Conservation (phyloP, 2,888 invertebrate species). For the Sthenelais limicola region DNA sequence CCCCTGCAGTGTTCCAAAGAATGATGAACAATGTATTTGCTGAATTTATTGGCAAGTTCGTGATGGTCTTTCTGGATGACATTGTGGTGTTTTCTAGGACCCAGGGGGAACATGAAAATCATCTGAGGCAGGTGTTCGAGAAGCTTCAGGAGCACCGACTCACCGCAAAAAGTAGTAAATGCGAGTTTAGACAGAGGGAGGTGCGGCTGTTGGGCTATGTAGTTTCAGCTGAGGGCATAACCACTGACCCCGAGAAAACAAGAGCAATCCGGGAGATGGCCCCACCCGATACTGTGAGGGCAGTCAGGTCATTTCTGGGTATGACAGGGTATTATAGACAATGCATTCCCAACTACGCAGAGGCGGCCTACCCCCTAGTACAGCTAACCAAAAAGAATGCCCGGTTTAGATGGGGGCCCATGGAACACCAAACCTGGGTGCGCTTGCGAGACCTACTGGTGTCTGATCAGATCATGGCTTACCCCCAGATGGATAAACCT, state of each 20-base stretch:
- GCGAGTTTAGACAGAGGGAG: not conserved
- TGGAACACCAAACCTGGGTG: conserved; percentile 12
- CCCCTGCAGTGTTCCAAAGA: conserved; percentile 44
- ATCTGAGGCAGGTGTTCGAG: conserved; percentile 18
- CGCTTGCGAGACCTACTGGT: conserved; percentile 8
- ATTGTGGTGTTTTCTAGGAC: conserved; percentile 22
- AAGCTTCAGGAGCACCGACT: not conserved
- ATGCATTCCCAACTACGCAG: conserved; percentile 35
- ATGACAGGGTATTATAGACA: conserved; percentile 43
- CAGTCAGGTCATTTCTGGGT: conserved; percentile 25
- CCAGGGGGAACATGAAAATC: conserved; percentile 13
- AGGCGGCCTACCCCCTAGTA: conserved; percentile 20
- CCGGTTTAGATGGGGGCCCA: not conserved
- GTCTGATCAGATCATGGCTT: conserved; percentile 23
- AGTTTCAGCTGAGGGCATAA: conserved; percentile 41
- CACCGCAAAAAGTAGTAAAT: conserved; percentile 9
- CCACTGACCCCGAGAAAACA: conserved; percentile 12
- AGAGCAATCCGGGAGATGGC: conserved; percentile 21
- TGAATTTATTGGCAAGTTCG: conserved; percentile 23
- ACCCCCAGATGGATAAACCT: conserved; percentile 13
- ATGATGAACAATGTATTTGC: conserved; percentile 42
- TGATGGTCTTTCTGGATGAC: conserved; percentile 43
- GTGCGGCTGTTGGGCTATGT: conserved; percentile 27
- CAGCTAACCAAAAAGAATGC: conserved; percentile 9
- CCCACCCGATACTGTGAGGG: conserved; percentile 19